phyloP scores from a whole-genome alignment of 2,113 vertebrate genomes.

The Columba livia region DNA sequence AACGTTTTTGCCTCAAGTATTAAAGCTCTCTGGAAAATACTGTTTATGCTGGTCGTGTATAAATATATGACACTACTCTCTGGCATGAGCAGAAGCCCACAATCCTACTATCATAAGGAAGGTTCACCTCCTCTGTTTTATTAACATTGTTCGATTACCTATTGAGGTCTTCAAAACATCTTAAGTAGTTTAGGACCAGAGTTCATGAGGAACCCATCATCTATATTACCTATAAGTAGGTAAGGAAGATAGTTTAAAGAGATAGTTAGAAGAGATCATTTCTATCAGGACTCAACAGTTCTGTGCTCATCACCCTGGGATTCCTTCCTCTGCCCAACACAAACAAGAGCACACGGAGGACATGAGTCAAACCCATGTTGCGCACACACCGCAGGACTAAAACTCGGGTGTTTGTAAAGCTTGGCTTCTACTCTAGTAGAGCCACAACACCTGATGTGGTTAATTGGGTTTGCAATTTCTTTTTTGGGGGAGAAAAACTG shows the following conservation, averaged over 20 bases:
- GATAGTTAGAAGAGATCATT: not conserved
- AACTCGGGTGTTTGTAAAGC: not conserved
- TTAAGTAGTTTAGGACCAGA: not conserved
- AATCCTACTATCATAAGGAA: not conserved
- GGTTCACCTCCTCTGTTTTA: not conserved
- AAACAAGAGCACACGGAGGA: not conserved
- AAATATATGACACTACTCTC: not conserved
- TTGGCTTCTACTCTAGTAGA: not conserved
- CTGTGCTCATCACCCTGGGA: not conserved
- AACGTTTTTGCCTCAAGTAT: not conserved
- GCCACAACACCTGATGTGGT: not conserved
- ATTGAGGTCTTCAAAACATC: not conserved
- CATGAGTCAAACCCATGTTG: not conserved
- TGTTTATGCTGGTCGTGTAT: not conserved
- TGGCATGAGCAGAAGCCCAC: not conserved
- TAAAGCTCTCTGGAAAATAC: not conserved
- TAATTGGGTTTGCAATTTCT: not conserved
- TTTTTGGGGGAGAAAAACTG: not conserved
- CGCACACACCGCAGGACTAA: not conserved
- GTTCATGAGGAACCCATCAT: not conserved
- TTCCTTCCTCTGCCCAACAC: not conserved
- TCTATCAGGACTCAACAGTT: not conserved
- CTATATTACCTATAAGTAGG: not conserved
- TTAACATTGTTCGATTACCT: not conserved
- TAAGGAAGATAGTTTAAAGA: not conserved